Base-by-base conservation (phyloP, 2,113 vertebrate genomes). In the Xenopus laevis region DNA sequence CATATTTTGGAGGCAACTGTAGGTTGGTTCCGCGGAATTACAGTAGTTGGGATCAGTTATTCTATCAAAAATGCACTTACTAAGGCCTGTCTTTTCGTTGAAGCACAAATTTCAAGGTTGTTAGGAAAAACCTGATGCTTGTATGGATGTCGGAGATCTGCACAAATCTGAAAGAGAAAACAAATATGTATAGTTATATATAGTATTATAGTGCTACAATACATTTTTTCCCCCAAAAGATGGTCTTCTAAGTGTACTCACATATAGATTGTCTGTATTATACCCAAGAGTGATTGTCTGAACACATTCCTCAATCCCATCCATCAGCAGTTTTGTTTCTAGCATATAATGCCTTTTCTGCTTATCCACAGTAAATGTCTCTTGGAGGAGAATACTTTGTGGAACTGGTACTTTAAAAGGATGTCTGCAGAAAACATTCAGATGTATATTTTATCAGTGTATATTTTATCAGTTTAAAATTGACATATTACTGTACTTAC, bases 201-300 rank as follows among this genome's bases (percentile, higher is more conserved):
- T n/a, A n/a, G n/a, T n/a, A n/a, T n/a, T n/a, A n/a, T n/a, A 40
- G 8, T 40, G 33, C 33, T 40, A 3, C 33, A 40, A 16, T 50
- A 50, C 47, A 50, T 50, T 50, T 50, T 27, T 27, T 27, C 23
- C 1, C n/a, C 11, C 4, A 50, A 13, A 50, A 13, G 4, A 50
- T 50, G 47, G 47, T 13, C 10, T 50, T 50, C 11, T 10, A 50
- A 18, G 13, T 18, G 52, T 71, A 92, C 94, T 92, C 81, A 96
- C 92, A 67, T 88, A 93, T 57, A 86, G 92, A 13, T 82, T 88
- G 13, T 90, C 84, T 4, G 85, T 80, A 50, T 82, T 83, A 58
- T 91, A 93, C 74, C 93, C 87, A 11, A 96, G 72, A 21, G 84
- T 92, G n/a, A 93, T 71, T 0, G 88, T 90, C 78, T 95, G 93